Evolutionary conservation across 2,797 vertebrate genomes (phyloP).

Genomic region (Lophotriccus pileatus): DNA sequence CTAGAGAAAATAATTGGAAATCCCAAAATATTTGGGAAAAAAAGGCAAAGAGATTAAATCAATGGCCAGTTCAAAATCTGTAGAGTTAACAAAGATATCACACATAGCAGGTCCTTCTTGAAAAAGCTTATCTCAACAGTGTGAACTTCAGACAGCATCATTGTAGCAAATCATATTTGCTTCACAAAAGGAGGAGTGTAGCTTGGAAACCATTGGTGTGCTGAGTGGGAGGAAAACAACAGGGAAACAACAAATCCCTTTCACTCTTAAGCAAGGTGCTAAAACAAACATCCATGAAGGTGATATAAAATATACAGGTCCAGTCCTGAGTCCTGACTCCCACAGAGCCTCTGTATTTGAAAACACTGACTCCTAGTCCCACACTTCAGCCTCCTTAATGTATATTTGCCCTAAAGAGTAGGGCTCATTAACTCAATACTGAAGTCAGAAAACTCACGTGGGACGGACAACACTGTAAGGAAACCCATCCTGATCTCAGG

Average conservation of each 20-base stretch:
- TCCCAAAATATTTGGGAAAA: not conserved
- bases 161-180: not conserved
- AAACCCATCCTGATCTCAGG: not conserved
- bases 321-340: not conserved
- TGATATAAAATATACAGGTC: not conserved
- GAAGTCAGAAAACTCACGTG: not conserved
- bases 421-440: not conserved
- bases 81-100: not conserved
- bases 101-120: not conserved
- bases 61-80: not conserved
- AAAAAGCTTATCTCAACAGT: rapidly evolving
- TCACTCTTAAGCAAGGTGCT: not conserved
- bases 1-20: not conserved
- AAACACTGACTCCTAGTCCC: not conserved
- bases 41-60: not conserved
- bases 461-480: not conserved
- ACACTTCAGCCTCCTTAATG: not conserved
- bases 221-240: not conserved
- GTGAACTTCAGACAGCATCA: not conserved
- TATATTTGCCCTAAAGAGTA: not conserved
- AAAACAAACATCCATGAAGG: not conserved
- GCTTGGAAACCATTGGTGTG: not conserved
- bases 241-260: rapidly evolving
- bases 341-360: not conserved
- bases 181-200: not conserved